phyloP scores from a whole-genome alignment of 2,797 vertebrate species.

The Streptopelia turtur region DNA sequence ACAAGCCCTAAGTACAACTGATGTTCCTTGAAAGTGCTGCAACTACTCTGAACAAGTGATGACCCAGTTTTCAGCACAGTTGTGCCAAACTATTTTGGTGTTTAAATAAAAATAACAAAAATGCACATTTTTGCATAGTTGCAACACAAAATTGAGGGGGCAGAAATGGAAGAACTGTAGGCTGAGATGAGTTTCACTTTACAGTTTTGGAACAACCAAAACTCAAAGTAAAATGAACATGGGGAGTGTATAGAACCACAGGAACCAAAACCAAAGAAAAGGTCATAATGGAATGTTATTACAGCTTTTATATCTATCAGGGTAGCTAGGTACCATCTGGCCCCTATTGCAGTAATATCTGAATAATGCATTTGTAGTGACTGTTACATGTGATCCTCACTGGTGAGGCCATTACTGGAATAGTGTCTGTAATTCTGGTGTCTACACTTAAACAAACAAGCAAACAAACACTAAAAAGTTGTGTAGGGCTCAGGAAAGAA shows the following conservation, averaged over 20 bases:
- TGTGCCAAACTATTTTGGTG: conserved; percentile 28
- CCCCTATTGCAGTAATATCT: background rate
- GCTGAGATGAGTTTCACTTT: conserved; percentile 49
- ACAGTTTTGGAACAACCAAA: conserved; percentile 53
- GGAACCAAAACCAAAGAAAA: conserved; percentile 39
- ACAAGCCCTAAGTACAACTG: background rate
- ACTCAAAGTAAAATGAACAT: conserved; percentile 6
- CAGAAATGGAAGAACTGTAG: conserved; percentile 33
- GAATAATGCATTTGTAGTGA: background rate
- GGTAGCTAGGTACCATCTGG: background rate
- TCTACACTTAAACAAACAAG: background rate
- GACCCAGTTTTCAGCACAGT: conserved; percentile 41
- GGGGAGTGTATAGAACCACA: conserved; percentile 29
- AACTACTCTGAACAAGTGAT: conserved; percentile 37
- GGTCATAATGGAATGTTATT: conserved; percentile 43
- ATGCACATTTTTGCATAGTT: conserved; percentile 51
- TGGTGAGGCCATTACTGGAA: background rate
- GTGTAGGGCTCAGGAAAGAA: background rate
- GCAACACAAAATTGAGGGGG: conserved; percentile 43
- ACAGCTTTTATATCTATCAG: conserved; percentile 29
- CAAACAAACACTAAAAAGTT: background rate
- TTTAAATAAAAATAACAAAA: conserved; percentile 65
- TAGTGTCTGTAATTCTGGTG: background rate
- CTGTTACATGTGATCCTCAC: background rate
- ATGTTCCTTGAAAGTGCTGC: conserved; percentile 54